Conservation (phyloP, 1,140 invertebrate genomes). For the Akabosia matsudoensis region DNA sequence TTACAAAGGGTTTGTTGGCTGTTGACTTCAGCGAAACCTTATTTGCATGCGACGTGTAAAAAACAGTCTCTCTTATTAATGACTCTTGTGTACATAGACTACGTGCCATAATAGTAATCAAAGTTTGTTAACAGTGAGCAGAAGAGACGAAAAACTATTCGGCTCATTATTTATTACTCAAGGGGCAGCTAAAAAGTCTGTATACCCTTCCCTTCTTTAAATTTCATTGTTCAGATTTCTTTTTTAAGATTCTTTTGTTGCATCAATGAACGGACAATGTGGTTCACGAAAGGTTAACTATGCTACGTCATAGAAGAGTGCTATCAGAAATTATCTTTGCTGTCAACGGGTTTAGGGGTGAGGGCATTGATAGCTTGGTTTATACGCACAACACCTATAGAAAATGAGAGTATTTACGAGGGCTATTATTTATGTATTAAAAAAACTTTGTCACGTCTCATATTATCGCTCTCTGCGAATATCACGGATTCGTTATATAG, state of each 20-base stretch:
- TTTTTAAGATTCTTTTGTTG: too few species aligned
- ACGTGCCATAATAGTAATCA: neutral
- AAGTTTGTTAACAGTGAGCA: neutral
- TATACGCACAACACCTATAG: too few species aligned
- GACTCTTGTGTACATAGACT: neutral
- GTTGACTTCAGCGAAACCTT: neutral
- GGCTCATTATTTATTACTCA: constrained; percentile 4
- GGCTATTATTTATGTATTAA: too few species aligned
- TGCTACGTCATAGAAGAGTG: neutral
- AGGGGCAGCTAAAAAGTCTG: neutral
- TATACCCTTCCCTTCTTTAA: neutral
- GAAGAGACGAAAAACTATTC: neutral
- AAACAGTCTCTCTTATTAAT: neutral
- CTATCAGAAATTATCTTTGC: neutral
- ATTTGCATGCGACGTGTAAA: neutral
- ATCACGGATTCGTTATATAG: too few species aligned
- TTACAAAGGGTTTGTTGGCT: neutral
- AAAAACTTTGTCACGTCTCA: too few species aligned
- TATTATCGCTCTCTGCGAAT: too few species aligned
- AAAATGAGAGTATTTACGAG: neutral
- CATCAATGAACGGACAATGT: neutral
- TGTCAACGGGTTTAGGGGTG: neutral
- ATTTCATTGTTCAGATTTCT: too few species aligned
- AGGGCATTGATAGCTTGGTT: neutral
- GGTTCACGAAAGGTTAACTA: constrained; percentile 1